phyloP scores from a whole-genome alignment of 1,140 invertebrate species.

The Hyposmocoma kahamanoa region DNA sequence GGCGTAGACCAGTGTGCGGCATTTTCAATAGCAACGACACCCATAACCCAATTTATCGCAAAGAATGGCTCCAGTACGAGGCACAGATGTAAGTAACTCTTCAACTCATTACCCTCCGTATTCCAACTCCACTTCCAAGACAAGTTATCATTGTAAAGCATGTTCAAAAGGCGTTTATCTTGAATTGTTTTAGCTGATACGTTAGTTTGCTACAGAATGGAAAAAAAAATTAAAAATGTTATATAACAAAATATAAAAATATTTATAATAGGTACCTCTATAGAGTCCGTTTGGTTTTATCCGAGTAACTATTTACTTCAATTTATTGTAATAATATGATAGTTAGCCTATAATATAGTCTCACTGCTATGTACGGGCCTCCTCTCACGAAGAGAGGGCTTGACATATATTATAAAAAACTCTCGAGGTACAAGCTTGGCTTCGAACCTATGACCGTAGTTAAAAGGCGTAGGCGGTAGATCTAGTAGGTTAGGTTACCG shows the following conservation, averaged over 20 bases:
- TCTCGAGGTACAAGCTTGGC: too few species aligned
- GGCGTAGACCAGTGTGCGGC: constrained; percentile 76
- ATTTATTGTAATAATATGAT: too few species aligned
- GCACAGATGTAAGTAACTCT: constrained; percentile 73
- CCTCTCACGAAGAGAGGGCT: too few species aligned
- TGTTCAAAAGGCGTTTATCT: constrained; percentile 43
- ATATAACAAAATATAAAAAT: constrained; percentile 1
- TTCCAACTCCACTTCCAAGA: constrained; percentile 64
- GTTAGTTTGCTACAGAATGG: constrained; percentile 20
- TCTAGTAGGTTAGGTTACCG: too few species aligned
- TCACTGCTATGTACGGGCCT: too few species aligned
- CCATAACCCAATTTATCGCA: constrained; percentile 80
- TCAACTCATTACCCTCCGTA: constrained; percentile 61
- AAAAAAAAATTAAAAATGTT: constrained; percentile 2
- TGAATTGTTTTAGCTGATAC: constrained; percentile 31
- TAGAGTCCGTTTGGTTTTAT: too few species aligned
- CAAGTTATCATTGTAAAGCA: constrained; percentile 57
- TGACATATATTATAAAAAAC: too few species aligned
- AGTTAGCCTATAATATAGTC: too few species aligned
- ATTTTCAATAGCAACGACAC: constrained; percentile 82
- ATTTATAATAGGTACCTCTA: too few species aligned
- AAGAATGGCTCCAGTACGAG: constrained; percentile 76
- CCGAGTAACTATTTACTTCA: too few species aligned
- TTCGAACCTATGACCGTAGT: too few species aligned
- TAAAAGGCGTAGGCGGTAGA: too few species aligned